phyloP scores from a whole-genome alignment of 2,797 vertebrate species.

The Hylomyscus alleni region DNA sequence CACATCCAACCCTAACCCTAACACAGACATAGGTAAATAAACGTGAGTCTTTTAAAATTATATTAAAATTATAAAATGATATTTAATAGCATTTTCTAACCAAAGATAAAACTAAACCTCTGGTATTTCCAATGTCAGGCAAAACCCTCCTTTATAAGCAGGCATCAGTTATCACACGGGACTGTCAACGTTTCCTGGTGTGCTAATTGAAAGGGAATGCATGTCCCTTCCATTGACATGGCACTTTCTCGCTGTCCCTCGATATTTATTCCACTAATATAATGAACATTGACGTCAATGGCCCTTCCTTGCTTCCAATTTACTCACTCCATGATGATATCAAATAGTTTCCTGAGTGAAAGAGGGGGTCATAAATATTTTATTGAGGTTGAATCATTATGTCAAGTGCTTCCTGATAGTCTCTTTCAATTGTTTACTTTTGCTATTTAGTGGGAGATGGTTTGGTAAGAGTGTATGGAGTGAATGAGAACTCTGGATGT shows the following conservation, averaged over 20 bases:
- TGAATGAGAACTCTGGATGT: slow-evolving; percentile 7
- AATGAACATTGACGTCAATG: slow-evolving; percentile 68
- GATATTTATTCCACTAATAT: slow-evolving; percentile 66
- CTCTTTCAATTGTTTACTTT: slow-evolving; percentile 81
- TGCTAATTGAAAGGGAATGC: background rate
- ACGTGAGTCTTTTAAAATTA: background rate
- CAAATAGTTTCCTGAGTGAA: slow-evolving; percentile 88
- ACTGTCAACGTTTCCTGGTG: background rate
- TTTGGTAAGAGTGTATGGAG: slow-evolving; percentile 30
- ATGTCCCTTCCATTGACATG: background rate
- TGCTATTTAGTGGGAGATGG: slow-evolving; percentile 56
- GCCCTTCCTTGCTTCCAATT: slow-evolving; percentile 73
- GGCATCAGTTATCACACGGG: background rate
- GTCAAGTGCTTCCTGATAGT: slow-evolving; percentile 84
- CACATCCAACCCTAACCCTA: background rate
- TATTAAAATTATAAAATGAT: background rate
- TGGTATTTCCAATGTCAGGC: background rate
- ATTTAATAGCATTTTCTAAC: background rate
- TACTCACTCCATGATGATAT: slow-evolving; percentile 83
- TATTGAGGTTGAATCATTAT: slow-evolving; percentile 79
- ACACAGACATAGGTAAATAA: background rate
- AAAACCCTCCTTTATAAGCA: background rate
- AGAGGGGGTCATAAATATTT: slow-evolving; percentile 86
- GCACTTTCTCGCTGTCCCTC: slow-evolving; percentile 3
- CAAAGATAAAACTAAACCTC: background rate